Percentiles rank a stretch among this genome's conserved stretches.
phyloP scores from a whole-genome alignment of 2,888 invertebrate genomes.

The Hylaea fasciaria region DNA sequence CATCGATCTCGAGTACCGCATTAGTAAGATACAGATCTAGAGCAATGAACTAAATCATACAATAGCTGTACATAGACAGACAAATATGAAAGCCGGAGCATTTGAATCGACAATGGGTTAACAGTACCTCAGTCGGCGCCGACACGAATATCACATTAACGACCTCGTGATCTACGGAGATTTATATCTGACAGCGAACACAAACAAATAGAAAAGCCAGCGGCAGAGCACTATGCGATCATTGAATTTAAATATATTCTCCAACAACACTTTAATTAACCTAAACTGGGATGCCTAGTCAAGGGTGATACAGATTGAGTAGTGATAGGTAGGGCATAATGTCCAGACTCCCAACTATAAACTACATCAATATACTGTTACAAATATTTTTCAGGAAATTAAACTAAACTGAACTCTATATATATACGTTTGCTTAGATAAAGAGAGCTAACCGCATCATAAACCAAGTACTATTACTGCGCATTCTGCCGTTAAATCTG shows the following conservation, averaged over 20 bases:
- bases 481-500: neutral
- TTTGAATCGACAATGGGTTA: constrained; percentile 80
- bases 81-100: constrained; percentile 74
- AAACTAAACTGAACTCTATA: too few species aligned
- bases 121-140: constrained; percentile 77
- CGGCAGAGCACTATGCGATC: constrained; percentile 12
- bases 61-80: constrained; percentile 60
- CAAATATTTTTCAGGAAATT: too few species aligned
- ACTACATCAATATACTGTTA: too few species aligned
- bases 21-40: constrained; percentile 52
- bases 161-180: constrained; percentile 81
- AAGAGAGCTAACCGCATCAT: too few species aligned
- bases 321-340: neutral
- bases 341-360: too few species aligned
- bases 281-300: neutral
- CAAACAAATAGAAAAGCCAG: constrained; percentile 46
- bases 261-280: constrained; percentile 3
- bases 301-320: neutral
- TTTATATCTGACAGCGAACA: constrained; percentile 76
- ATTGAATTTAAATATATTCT: constrained; percentile 22
- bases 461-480: too few species aligned
- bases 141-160: constrained; percentile 84
- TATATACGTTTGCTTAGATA: too few species aligned
- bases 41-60: constrained; percentile 64
- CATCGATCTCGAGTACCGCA: constrained; percentile 34